Conservation (phyloP, 2,113 vertebrate genomes). For the Malurus elegans region DNA sequence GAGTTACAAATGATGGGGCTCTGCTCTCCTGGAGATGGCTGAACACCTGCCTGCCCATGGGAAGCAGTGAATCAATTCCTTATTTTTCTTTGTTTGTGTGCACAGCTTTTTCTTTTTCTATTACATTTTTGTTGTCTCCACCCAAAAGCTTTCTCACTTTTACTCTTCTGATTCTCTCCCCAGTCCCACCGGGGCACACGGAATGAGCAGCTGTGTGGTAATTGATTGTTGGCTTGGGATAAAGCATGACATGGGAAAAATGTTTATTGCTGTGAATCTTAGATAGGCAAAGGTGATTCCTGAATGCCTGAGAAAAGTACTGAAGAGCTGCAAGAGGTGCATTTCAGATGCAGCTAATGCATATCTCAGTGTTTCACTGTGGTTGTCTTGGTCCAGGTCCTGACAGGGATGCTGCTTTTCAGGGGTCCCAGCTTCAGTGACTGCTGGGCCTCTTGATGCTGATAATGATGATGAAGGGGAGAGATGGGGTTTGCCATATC, state of each 20-base stretch:
- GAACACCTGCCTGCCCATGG: not conserved
- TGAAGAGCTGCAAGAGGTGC: not conserved
- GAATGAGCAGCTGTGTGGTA: not conserved
- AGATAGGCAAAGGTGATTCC: not conserved
- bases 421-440: not conserved
- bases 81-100: not conserved
- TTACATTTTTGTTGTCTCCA: not conserved
- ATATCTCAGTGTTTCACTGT: not conserved
- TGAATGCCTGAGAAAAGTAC: not conserved
- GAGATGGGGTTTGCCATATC: not conserved
- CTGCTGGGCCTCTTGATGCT: not conserved
- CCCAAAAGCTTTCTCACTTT: not conserved
- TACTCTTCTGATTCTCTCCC: not conserved
- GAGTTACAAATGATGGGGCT: accelerated
- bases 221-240: not conserved
- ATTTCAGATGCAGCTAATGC: not conserved
- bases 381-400: not conserved
- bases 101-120: not conserved
- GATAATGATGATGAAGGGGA: too few relatives aligned
- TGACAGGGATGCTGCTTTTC: not conserved
- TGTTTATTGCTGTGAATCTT: not conserved
- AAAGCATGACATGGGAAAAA: not conserved
- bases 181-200: not conserved
- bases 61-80: not conserved
- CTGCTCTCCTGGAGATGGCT: not conserved